Evolutionary conservation across 2,797 vertebrate species (phyloP), one percentile per base, ranked within the genome.

Genomic region (Argyrosomus regius): DNA sequence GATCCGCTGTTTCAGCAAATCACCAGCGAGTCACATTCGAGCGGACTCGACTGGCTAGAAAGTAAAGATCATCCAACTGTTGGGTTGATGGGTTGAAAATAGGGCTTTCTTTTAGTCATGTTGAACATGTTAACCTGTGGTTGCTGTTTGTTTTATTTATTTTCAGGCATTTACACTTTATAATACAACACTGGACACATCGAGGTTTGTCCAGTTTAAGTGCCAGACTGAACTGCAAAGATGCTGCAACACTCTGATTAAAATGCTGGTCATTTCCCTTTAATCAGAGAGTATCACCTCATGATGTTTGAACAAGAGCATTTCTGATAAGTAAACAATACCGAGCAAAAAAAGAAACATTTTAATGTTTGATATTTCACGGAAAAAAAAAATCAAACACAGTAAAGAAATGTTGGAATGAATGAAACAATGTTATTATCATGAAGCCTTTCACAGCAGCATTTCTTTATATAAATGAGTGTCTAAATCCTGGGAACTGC

Each of bases 1-100:
- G 97, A 99, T 89, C 96, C 96, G 14, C 95, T 99, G 86, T 99
- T 99, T 94, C 97, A 99, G 87, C 98, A 99, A 83, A 98, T 99
- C 77, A 97, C 97, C 94, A 96, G 94, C 75, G 97, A 99, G 89
- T 95, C 97, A 61, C 98, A 95, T 93, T 93, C 98, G 46, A 92
- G 97, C 75, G 97, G 97, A 89, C 98, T 99, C 83, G 98, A 99
- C 84, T 99, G 98, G 98, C 96, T 99, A 87, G 98, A 99, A 90
- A 99, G 96, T 94, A 99, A 99, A 95, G 98, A 99, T 95, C 98
- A 99, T 91, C 95, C 98, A 84, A 95, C 97, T 81, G 98, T 96
- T 95, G 97, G 98, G 94, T 93, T 99, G 94, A 98, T 96, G 93
- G 92, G 91, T 69, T 93, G 81, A 94, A 43, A 31, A 46, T 26